Evolutionary conservation across 2,888 invertebrate species (phyloP).

Genomic region (Latrodectus elegans): DNA sequence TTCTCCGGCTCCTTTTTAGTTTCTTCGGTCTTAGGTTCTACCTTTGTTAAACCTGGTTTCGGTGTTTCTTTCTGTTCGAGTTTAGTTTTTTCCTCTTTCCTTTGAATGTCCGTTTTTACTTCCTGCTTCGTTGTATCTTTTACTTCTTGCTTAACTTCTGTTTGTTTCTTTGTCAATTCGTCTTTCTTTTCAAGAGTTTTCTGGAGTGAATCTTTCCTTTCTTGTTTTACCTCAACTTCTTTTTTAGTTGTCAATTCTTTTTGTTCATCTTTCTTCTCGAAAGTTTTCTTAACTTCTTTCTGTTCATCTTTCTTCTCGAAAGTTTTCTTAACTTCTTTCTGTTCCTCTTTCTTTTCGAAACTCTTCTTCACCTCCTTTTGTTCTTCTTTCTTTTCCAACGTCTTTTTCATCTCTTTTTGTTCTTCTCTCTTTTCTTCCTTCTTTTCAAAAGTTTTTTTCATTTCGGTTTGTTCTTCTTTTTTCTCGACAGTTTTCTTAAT

Average conservation of each 20-base stretch:
- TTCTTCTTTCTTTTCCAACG: slow-evolving; percentile 53
- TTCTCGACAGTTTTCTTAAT: slow-evolving; percentile 64
- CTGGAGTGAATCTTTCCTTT: slow-evolving; percentile 13
- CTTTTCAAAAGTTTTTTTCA: slow-evolving; percentile 77
- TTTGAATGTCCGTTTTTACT: slow-evolving; percentile 17
- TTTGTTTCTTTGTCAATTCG: slow-evolving; percentile 16
- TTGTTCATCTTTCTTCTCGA: slow-evolving; percentile 45
- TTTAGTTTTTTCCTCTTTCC: slow-evolving; percentile 33
- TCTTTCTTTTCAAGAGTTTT: slow-evolving; percentile 46
- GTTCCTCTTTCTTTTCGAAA: slow-evolving; percentile 65
- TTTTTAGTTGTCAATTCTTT: slow-evolving; percentile 20
- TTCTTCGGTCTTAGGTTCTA: background rate
- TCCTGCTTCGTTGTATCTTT: slow-evolving; percentile 11
- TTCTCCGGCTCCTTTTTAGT: slow-evolving; percentile 23
- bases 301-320: slow-evolving; percentile 54
- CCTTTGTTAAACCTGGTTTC: background rate
- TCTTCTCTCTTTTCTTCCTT: slow-evolving; percentile 71
- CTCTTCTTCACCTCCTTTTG: slow-evolving; percentile 28
- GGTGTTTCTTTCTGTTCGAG: slow-evolving; percentile 19
- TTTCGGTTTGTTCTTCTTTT: slow-evolving; percentile 74
- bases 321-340: slow-evolving; percentile 43
- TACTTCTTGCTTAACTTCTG: slow-evolving; percentile 33
- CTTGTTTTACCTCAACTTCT: slow-evolving; percentile 15
- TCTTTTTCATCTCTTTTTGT: slow-evolving; percentile 26
- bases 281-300: slow-evolving; percentile 35